Percentiles rank a stretch among this genome's conserved stretches.
phyloP scores from a whole-genome alignment of 2,888 invertebrate genomes.

The Melinaea menophilus region DNA sequence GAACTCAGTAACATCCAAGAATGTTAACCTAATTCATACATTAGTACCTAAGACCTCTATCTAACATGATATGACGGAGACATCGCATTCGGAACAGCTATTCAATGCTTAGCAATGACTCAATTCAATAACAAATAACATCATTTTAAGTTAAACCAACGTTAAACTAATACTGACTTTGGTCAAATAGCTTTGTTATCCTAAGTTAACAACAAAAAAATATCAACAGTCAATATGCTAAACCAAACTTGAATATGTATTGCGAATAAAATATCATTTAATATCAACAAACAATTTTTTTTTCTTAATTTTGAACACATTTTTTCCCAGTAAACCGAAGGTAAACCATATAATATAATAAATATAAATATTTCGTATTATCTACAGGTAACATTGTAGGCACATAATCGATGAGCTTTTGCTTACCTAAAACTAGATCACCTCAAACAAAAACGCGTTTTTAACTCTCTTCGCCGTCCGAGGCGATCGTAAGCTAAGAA shows the following conservation, averaged over 20 bases:
- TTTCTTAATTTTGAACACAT: slow-evolving; percentile 73
- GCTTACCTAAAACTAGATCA: slow-evolving; percentile 46
- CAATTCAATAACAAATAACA: slow-evolving; percentile 62
- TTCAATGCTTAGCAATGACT: slow-evolving; percentile 65
- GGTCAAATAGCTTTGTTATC: slow-evolving; percentile 78
- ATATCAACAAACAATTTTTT: slow-evolving; percentile 58
- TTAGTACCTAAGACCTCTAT: slow-evolving; percentile 58
- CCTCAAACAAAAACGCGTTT: slow-evolving; percentile 22
- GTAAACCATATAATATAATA: slow-evolving; percentile 58
- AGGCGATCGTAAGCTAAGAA: slow-evolving; percentile 17
- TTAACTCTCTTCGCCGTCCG: slow-evolving; percentile 12
- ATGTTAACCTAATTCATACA: slow-evolving; percentile 54
- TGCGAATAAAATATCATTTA: slow-evolving; percentile 71
- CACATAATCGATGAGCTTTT: slow-evolving; percentile 73
- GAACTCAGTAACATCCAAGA: slow-evolving; percentile 58
- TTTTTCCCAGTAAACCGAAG: slow-evolving; percentile 58
- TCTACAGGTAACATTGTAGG: slow-evolving; percentile 78
- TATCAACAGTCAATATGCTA: slow-evolving; percentile 75
- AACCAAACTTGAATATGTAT: slow-evolving; percentile 67
- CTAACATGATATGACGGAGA: slow-evolving; percentile 66
- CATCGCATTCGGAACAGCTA: slow-evolving; percentile 59
- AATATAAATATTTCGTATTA: slow-evolving; percentile 50
- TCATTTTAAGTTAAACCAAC: slow-evolving; percentile 52
- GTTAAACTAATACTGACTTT: slow-evolving; percentile 78
- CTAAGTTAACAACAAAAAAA: slow-evolving; percentile 70